phyloP scores from a whole-genome alignment of 2,113 vertebrate species.

The Odocoileus virginianus region DNA sequence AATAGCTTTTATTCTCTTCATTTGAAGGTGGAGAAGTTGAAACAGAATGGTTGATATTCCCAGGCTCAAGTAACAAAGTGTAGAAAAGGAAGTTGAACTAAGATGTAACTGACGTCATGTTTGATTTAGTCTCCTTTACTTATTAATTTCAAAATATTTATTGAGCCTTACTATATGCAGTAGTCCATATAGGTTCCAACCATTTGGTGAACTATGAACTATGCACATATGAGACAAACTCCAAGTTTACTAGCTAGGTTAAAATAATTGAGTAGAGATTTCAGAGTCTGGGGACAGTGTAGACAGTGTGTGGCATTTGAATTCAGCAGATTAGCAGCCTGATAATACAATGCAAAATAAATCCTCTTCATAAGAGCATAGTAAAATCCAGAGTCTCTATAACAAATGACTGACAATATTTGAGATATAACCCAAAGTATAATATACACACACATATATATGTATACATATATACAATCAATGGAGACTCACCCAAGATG shows the following conservation, averaged over 20 bases:
- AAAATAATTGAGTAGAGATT: neutral
- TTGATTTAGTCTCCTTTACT: neutral
- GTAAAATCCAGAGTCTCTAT: neutral
- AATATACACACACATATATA: neutral
- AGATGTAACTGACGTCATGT: neutral
- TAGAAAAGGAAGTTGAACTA: neutral
- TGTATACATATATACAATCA: neutral
- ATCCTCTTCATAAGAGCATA: neutral
- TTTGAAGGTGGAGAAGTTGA: neutral
- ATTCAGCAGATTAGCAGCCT: neutral
- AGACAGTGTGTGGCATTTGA: neutral
- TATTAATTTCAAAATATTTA: neutral
- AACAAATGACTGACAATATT: neutral
- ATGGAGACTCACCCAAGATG: neutral
- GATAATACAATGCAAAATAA: neutral
- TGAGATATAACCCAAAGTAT: neutral
- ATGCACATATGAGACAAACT: neutral
- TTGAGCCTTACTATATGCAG: neutral
- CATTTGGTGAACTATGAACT: neutral
- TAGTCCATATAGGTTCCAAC: neutral
- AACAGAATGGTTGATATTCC: neutral
- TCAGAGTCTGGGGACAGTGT: neutral
- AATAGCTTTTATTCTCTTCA: neutral
- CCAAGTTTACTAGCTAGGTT: neutral
- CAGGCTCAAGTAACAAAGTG: neutral